Conservation (phyloP, 2,113 vertebrate genomes). For the Xiphophorus hellerii region DNA sequence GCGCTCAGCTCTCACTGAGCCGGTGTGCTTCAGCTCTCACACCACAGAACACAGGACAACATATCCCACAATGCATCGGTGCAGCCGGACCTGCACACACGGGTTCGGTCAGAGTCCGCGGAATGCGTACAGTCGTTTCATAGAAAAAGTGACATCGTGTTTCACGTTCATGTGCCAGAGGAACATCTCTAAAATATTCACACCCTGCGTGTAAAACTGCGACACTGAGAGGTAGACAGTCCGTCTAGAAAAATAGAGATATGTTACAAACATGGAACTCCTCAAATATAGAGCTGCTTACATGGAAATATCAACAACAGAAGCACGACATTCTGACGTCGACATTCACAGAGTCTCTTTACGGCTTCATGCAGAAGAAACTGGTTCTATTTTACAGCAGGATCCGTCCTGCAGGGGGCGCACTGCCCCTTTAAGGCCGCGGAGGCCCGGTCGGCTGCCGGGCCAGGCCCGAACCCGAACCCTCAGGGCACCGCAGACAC, state of each 20-base stretch:
- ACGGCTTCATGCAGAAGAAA: constrained; percentile 52
- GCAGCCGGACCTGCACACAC: constrained; percentile 1
- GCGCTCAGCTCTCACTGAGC: constrained; percentile 39
- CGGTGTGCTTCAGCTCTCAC: constrained; percentile 15
- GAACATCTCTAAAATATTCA: constrained; percentile 32
- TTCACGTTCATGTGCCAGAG: constrained; percentile 5
- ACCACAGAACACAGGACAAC: constrained; percentile 23
- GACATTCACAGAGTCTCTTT: constrained; percentile 38
- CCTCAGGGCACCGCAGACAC: not conserved
- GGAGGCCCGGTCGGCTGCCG: not conserved
- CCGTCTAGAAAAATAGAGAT: constrained; percentile 71
- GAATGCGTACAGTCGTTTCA: constrained; percentile 29
- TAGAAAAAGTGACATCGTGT: constrained; percentile 46
- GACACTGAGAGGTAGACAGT: constrained; percentile 41
- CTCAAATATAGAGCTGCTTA: constrained; percentile 33
- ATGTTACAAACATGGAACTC: constrained; percentile 60
- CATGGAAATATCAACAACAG: constrained; percentile 39
- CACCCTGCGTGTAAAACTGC: constrained; percentile 21
- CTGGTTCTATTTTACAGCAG: constrained; percentile 39
- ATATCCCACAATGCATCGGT: constrained; percentile 42
- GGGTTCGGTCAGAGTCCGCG: constrained; percentile 4
- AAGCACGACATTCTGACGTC: constrained; percentile 56
- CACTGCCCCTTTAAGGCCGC: constrained; percentile 23
- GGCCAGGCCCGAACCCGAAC: not conserved
- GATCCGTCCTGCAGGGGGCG: not conserved